Evolutionary conservation across 2,797 vertebrate species (phyloP), one percentile per base, ranked within the genome.

Genomic region (Myotis daubentonii): DNA sequence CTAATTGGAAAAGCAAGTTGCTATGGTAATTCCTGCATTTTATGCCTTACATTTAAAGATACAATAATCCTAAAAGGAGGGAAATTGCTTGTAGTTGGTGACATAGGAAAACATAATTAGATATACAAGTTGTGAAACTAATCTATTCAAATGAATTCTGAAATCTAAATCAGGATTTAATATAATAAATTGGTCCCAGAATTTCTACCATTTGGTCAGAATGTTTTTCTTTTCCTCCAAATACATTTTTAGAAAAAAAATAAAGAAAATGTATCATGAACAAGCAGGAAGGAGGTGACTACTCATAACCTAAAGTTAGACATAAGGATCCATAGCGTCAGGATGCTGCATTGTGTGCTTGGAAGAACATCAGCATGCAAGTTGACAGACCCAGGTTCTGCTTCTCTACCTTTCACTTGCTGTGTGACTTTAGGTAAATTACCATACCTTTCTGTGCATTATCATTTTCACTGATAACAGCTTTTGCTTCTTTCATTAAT

Each of bases 1-100:
- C 97, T 98, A 98, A 98, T 98, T 97, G 95, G 96, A 97, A 97
- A 97, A 98, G 92, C 80, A 93, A 97, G 98, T 98, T 98, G 98
- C 98, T 98, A 98, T 98, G 97, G 98, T 91, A 98, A 98, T 98
- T 86, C 94, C 96, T 96, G 95, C 97, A 93, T 98, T 97, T 97
- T 97, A 94, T 96, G 91, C 97, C 98, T 97, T 97, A 97, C 84
- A 93, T 96, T 97, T 92, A 98, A 98, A 97, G 95, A 97, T 92
- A 98, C 95, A 98, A 97, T 96, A 92, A 95, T 97, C 95, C 85
- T 98, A 96, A 95, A 84, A 86, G 25, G 78, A 22, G 30, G 65
- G 20, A 75, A 97, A 97, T 97, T 97, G 95, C 95, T 92, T 97
- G 89, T 97, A 94, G 96, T 53, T 96, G 96, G 96, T 97, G 93